phyloP scores from a whole-genome alignment of 2,888 invertebrate genomes.

The Graphium colonna region DNA sequence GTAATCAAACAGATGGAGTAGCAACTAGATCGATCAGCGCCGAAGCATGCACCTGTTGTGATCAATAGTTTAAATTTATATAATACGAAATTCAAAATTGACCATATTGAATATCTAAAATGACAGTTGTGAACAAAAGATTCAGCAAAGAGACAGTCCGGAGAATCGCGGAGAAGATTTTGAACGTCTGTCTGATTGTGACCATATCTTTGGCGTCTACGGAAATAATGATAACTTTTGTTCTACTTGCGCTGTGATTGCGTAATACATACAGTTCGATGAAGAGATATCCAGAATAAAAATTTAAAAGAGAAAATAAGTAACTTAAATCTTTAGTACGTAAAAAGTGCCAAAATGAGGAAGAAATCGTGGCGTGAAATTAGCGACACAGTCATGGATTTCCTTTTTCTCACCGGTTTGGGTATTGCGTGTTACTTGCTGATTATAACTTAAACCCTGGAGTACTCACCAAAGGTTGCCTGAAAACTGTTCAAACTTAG shows the following conservation, averaged over 20 bases:
- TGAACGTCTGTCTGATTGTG: slow-evolving; percentile 49
- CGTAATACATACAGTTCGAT: too few relatives aligned
- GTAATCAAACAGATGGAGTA: slow-evolving; percentile 12
- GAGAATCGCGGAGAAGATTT: slow-evolving; percentile 44
- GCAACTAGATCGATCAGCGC: slow-evolving; percentile 7
- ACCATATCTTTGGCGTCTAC: slow-evolving; percentile 55
- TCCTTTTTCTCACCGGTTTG: slow-evolving; percentile 1
- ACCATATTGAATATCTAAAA: slow-evolving; percentile 27
- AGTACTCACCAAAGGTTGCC: too few relatives aligned
- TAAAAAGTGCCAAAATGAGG: background rate
- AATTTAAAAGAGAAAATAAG: background rate
- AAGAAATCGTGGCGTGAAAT: slow-evolving; percentile 2
- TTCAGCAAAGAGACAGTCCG: slow-evolving; percentile 40
- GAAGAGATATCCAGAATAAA: too few relatives aligned
- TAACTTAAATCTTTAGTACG: background rate
- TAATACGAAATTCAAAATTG: slow-evolving; percentile 13
- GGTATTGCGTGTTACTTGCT: background rate
- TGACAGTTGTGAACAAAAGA: slow-evolving; percentile 46
- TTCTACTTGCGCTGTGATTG: slow-evolving; percentile 45
- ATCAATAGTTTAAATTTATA: background rate
- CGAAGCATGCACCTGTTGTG: slow-evolving; percentile 36
- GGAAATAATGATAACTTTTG: slow-evolving; percentile 51
- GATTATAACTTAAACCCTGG: slow-evolving; percentile 2
- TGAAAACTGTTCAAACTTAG: too few relatives aligned
- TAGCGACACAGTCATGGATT: slow-evolving; percentile 3